Base-by-base conservation (phyloP, 2,888 invertebrate genomes). In the Polietes domitor region DNA sequence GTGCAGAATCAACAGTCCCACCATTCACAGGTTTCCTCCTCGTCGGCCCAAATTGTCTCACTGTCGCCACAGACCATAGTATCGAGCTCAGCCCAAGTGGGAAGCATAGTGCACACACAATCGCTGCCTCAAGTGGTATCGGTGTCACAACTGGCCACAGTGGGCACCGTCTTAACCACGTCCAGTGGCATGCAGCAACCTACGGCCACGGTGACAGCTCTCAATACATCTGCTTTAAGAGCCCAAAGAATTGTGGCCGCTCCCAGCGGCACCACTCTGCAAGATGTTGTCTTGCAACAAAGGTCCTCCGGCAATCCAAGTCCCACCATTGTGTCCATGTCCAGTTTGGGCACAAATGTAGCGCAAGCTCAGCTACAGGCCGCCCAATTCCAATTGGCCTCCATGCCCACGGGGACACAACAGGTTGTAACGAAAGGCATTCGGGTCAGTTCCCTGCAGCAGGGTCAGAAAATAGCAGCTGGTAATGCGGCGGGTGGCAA, bases 291-390 rank as follows among this genome's bases (percentile, higher is more conserved):
- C 12, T 78, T 92, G 72, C 92, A 92, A 26, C 92, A 92, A 74
- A 88, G 92, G 1, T 85, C 89, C 0, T 82, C 89, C 0, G 90
- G 91, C 28, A 89, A 90, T 5, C 91, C 91, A 41, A 91, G 91
- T 43, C 92, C 92, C 43, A 92, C 92, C 0, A 92, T 92, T 73
- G 92, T 92, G 0, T 92, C 92, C 1, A 91, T 92, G 90, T 91
- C 92, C 17, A 88, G 88, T 26, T 85, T 92, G n/a, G 91, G 89
- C 0, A 91, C 91, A 63, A 88, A 87, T 76, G 90, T 91, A 0
- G 88, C 89, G 1, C 89, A 90, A 12, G 89, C 90, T 0, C 92
- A 92, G 82, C 89, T 92, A 19, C 92, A 92, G 80, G 89, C 92
- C 0, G 87, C 89, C 0, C 92, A 92, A 83, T 85, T 92, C 3